Evolutionary conservation across 1,140 invertebrate species (phyloP).

Genomic region (Papilio helenus): DNA sequence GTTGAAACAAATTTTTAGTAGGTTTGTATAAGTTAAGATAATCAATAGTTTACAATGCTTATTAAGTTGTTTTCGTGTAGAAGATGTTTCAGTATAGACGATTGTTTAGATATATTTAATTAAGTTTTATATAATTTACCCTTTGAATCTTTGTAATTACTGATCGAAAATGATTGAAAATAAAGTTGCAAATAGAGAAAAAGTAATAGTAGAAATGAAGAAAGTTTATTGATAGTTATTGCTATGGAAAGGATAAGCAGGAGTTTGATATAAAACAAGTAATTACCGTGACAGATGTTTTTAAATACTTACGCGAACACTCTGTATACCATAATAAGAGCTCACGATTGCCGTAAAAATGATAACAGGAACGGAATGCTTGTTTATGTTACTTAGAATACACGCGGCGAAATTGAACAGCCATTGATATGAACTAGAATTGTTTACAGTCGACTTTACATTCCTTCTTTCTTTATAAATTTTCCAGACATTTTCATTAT

Average conservation of each 20-base stretch:
- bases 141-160: too few species aligned
- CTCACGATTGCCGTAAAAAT: neutral
- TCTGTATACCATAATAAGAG: neutral
- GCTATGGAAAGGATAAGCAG: neutral
- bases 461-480: neutral
- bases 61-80: too few species aligned
- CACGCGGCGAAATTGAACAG: neutral
- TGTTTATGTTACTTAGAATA: neutral
- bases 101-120: too few species aligned
- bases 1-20: too few species aligned
- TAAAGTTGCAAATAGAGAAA: too few species aligned
- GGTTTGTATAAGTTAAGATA: too few species aligned
- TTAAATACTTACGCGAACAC: neutral
- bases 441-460: neutral
- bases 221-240: neutral
- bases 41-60: too few species aligned
- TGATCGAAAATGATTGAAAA: too few species aligned
- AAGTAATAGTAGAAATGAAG: neutral
- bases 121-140: too few species aligned
- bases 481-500: neutral
- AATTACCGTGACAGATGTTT: neutral
- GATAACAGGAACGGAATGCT: neutral
- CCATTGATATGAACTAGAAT: conserved; percentile 16
- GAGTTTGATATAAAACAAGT: neutral
- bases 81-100: too few species aligned